Evolutionary conservation across 2,797 vertebrate species (phyloP), one percentile per base, ranked within the genome.

Genomic region (Myripristis jacobus): DNA sequence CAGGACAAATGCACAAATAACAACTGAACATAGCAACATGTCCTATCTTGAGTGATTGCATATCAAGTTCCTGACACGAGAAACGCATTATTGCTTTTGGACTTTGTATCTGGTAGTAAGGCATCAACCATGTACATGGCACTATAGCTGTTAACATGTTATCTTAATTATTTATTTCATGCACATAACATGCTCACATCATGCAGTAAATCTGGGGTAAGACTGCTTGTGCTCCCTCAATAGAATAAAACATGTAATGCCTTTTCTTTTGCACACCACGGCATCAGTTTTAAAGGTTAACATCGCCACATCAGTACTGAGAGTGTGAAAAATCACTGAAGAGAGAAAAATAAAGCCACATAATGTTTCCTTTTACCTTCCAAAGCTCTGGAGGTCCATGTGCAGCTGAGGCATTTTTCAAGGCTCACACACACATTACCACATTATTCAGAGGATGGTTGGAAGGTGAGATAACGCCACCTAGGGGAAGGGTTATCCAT

Each of bases 91-190:
- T 19, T 16, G 8, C 43, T 52, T 73, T 57, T 74, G 56, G 67
- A 84, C 76, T 87, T 81, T 80, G 44, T 21, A 58, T 70, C 44
- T 53, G 52, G 16, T 18, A 18, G 25, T 53, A 9, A 25, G 15
- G 19, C 25, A 50, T 11, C 21, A 51, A 6, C 21, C 48, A 25
- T 12, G 3, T 18, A 18, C 18, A 16, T 16, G 11, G 47, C 47
- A 2, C 47, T 50, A 11, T 21, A 38, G 50, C 57, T 50, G 54
- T 68, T 47, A 15, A 11, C 19, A 16, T 44, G 3, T 44, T 18
- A 2, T 15, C 41, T 27, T 7, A 15, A 5, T 25, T 12, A 27
- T 52, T 52, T 52, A 25, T 22, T 52, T 25, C 12, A 10, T 25
- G 9, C 48, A 12, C 7, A 27, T 9, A 52, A 25, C 19, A 24